Evolutionary conservation across 2,113 vertebrate species (phyloP).

Genomic region (Rynchops niger): DNA sequence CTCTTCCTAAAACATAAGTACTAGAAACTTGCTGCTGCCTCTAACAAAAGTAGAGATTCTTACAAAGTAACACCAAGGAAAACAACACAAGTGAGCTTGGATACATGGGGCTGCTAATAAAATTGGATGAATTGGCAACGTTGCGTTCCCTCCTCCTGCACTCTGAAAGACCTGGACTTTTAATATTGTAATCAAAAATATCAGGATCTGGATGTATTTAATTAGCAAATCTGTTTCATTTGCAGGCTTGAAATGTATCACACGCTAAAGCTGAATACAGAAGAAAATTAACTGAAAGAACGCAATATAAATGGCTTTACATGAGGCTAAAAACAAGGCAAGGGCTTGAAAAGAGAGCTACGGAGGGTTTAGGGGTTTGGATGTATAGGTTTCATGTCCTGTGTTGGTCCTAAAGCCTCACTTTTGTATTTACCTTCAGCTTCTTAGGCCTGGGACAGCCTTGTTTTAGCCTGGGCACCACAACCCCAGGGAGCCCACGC

Average conservation of each 20-base stretch:
- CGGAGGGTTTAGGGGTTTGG: neutral
- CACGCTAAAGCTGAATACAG: neutral
- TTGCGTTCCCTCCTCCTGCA: neutral
- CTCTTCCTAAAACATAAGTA: neutral
- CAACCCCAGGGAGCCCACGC: accelerated
- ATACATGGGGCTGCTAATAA: neutral
- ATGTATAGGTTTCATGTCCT: neutral
- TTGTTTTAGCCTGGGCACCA: neutral
- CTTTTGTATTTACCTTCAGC: neutral
- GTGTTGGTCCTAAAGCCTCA: neutral
- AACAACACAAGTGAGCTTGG: neutral
- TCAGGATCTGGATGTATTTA: neutral
- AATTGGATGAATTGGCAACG: neutral
- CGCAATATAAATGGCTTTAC: neutral
- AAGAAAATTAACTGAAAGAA: neutral
- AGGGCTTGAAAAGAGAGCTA: neutral
- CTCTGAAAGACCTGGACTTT: neutral
- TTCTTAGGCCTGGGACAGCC: neutral
- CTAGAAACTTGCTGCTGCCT: neutral
- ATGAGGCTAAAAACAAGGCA: neutral
- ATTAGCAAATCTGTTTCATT: neutral
- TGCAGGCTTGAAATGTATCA: neutral
- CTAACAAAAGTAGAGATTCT: neutral
- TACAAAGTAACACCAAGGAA: neutral
- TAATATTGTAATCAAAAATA: neutral